Evolutionary conservation across 1,140 invertebrate genomes (phyloP).

Genomic region (Cydia fagiglandana): DNA sequence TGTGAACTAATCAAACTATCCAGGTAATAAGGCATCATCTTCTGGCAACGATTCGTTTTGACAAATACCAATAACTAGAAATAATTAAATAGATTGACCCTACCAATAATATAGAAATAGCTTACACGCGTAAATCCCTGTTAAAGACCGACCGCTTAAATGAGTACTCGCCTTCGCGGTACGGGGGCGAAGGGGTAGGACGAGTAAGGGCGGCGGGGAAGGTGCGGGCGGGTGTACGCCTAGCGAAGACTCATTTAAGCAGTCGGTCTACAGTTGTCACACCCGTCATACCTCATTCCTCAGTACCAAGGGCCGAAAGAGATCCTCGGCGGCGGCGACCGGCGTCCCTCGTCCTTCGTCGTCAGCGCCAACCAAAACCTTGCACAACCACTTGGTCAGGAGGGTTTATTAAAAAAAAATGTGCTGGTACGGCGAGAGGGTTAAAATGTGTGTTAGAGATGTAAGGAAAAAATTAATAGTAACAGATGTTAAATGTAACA

Average conservation of each 20-base stretch:
- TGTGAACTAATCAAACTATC: too few species aligned
- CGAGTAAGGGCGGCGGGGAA: too few species aligned
- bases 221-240: too few species aligned
- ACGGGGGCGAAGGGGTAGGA: too few species aligned
- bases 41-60: neutral
- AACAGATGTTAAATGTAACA: neutral
- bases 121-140: neutral
- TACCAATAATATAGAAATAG: neutral
- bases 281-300: slow-evolving; percentile 41
- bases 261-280: neutral
- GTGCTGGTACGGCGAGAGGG: slow-evolving; percentile 5
- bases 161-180: too few species aligned
- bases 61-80: too few species aligned
- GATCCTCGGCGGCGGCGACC: slow-evolving; percentile 68
- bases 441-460: neutral
- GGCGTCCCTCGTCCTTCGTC: slow-evolving; percentile 53
- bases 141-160: too few species aligned
- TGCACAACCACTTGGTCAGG: slow-evolving; percentile 37
- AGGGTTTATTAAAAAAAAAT: neutral
- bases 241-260: too few species aligned
- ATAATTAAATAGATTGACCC: neutral
- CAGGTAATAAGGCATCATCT: too few species aligned
- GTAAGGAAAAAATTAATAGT: neutral
- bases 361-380: slow-evolving; percentile 70
- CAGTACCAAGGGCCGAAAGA: slow-evolving; percentile 78